These are phyloP conservation scores for Fukomys damarensis DNA, from an alignment of 2,113 vertebrate species.

Conservation along the genomic window DNA sequence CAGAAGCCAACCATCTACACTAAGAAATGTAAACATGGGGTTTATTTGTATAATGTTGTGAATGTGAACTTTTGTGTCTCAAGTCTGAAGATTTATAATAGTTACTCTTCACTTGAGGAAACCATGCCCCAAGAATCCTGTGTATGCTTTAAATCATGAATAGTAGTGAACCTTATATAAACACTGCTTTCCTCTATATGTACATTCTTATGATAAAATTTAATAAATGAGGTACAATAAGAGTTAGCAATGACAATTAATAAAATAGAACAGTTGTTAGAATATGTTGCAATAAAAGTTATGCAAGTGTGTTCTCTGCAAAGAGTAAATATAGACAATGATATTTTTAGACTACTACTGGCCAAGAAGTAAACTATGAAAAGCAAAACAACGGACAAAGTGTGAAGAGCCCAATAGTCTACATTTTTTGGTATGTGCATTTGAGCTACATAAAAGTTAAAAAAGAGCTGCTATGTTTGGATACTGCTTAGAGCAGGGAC, in stretches of 20 bases:
- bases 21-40: not conserved
- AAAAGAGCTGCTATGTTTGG: fast-evolving
- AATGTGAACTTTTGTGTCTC: not conserved
- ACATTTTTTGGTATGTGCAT: not conserved
- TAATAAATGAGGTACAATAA: not conserved
- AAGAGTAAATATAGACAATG: not conserved
- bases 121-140: no score
- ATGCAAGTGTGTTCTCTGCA: not conserved
- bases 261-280: no score
- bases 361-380: not conserved
- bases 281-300: not conserved
- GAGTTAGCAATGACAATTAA: not conserved
- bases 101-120: not conserved
- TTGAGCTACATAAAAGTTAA: not conserved
- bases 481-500: not conserved
- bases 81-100: not conserved
- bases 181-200: not conserved
- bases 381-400: not conserved
- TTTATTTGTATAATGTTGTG: not conserved
- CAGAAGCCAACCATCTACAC: not conserved
- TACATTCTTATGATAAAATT: not conserved
- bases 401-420: not conserved
- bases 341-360: not conserved
- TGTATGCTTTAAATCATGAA: not conserved
- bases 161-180: no score